Percentiles rank a stretch among this genome's conserved stretches.
phyloP scores from a whole-genome alignment of 2,888 invertebrate species.

The Agrochola lychnidis region DNA sequence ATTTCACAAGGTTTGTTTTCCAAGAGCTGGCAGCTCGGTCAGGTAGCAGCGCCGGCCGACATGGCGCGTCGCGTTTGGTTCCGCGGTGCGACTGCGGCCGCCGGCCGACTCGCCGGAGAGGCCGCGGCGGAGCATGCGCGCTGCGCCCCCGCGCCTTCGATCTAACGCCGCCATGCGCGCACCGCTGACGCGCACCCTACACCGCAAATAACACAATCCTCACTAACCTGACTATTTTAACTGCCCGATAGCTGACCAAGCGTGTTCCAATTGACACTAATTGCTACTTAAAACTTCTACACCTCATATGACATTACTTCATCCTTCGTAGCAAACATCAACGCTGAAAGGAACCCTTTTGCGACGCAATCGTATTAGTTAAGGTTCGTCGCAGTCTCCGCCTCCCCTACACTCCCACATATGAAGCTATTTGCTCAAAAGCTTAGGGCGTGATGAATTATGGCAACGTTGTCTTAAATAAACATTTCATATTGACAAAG shows the following conservation, averaged over 20 bases:
- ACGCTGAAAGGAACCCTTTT: constrained; percentile 36
- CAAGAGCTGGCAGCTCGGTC: constrained; percentile 85
- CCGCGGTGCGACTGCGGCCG: constrained; percentile 88
- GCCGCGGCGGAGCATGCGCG: constrained; percentile 81
- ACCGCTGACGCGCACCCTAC: constrained; percentile 80
- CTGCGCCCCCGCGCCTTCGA: constrained; percentile 83
- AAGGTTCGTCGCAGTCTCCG: constrained; percentile 60
- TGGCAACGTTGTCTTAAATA: constrained; percentile 64
- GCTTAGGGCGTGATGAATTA: constrained; percentile 71
- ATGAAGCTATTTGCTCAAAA: constrained; percentile 69
- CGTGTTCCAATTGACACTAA: constrained; percentile 73
- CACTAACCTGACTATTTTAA: constrained; percentile 81
- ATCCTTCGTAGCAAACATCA: constrained; percentile 26
- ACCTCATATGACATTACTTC: constrained; percentile 60
- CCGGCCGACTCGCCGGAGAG: constrained; percentile 77
- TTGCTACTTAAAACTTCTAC: constrained; percentile 68
- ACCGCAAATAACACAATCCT: constrained; percentile 87
- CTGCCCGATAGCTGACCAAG: constrained; percentile 75
- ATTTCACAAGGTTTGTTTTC: constrained; percentile 78
- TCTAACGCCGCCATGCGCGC: constrained; percentile 85
- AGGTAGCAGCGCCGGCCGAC: constrained; percentile 86
- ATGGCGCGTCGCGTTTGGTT: constrained; percentile 85
- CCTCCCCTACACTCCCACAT: constrained; percentile 67
- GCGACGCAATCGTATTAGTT: constrained; percentile 58
- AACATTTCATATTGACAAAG: constrained; percentile 59